Base-by-base conservation (phyloP, 1,140 invertebrate species). In the Diorhabda elongata region DNA sequence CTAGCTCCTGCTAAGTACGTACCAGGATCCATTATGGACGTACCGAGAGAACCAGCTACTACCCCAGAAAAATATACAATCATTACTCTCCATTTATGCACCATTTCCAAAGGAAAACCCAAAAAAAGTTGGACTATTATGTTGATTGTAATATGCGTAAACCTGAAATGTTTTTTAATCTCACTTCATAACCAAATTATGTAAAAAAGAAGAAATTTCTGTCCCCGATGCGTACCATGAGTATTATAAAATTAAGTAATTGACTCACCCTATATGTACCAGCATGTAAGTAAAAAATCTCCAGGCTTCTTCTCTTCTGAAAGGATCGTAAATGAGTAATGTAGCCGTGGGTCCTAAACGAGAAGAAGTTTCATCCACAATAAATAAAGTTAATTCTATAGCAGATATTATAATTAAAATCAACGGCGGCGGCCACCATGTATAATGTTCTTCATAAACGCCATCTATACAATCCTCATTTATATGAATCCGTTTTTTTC, bases 231-330 rank as follows among this genome's bases (percentile, higher is more conserved):
- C 26, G 26, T 26, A 26, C 26, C 26, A 26, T 26, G 26, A 1
- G 26, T 26, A 26, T 26, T 26, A 26, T 26, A 26, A 26, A 26
- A 26, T 26, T 26, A 26, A 26, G 26, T 26, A 26, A 26, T 26
- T 26, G 26, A 66, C 64, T 68, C 80, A 92, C 91, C 95, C 95
- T 69, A 95, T 91, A 82, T 98, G 96, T 43, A 98, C 95, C 77
- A 98, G 90, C 93, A 97, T 97, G 79, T 98, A 98, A 2, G 93
- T 92, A 4, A 98, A 64, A 80, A 91, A 98, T 73, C 97, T 86
- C 95, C 95, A 98, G 0, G 89, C 90, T 83, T 98, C 90, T 60
- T 89, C 70, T 95, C 86, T 75, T 90, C 89, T 72, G 88, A 85
- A 0, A 95, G 96, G 74, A 44, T 75, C 64, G 56, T 74, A 75